Base-by-base conservation (phyloP, 2,113 vertebrate genomes). In the Crypturellus undulatus region DNA sequence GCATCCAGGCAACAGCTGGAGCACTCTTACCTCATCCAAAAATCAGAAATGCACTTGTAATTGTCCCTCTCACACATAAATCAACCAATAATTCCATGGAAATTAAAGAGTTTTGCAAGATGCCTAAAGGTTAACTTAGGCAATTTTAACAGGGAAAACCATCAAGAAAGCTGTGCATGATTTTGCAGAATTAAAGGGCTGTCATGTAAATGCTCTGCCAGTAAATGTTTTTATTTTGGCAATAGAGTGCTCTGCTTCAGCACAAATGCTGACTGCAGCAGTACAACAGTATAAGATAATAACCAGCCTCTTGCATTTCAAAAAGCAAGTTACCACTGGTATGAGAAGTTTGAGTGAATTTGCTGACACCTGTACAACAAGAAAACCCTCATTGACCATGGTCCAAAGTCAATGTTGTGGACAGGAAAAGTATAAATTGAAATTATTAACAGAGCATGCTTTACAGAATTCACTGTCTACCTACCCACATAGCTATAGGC, bases 251-350 rank as follows among this genome's bases (percentile, higher is more conserved):
- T 84, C 20, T 3, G 13, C 75, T 94, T 32, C 43, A 77, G 49
- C 32, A 22, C 10, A 64, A 32, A 10, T 54, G 24, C 60, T 4
- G 1, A 40, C 20, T 54, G 49, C n/a, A 63, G 13, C 34, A 38
- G 4, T 72, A 42, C 63, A 58, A 69, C 62, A n/a, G 24, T 2
- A 11, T 18, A 75, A 67, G 25, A 10, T 9, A 60, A 52, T 7
- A 45, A 42, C 10, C 25, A 70, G n/a, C 45, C 34, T 51, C 34
- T 54, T 9, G 11, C 16, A 28, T 5, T 9, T 45, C 8, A 71
- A 22, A 87, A 58, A 0, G 49, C 5, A 70, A 75, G 9, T 43
- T 52, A 40, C 6, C 0, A 0, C 7, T 79, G 7, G 4, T 49
- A 62, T 5, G 3, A 69, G 49, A 85, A 40, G 28, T 79, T 40